Conservation (phyloP, 2,888 invertebrate genomes). For the Balanococcus diminutus region DNA sequence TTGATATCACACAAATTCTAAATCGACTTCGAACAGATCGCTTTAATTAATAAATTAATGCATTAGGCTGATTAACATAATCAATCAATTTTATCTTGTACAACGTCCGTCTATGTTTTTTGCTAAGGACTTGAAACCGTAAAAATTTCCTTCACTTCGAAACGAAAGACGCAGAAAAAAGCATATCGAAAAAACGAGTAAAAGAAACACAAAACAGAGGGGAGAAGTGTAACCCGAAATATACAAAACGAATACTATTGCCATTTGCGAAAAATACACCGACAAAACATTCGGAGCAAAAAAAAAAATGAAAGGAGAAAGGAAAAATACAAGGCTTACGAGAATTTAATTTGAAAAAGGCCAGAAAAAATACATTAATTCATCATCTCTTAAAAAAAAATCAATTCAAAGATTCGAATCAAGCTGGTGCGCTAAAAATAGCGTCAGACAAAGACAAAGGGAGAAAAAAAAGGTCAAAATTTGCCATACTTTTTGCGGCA, state of each 20-base stretch:
- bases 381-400: background rate
- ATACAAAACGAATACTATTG: background rate
- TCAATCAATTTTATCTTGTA: background rate
- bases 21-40: background rate
- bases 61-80: background rate
- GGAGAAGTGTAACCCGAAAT: background rate
- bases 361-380: conserved; percentile 14
- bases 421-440: background rate
- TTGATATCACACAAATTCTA: too few relatives aligned
- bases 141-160: background rate
- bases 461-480: background rate
- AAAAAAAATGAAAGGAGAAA: background rate
- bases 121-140: background rate
- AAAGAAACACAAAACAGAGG: background rate
- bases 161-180: background rate
- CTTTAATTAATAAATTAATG: background rate
- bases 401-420: conserved; percentile 32
- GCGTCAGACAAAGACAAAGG: background rate
- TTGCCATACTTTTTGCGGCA: background rate
- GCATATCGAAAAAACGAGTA: background rate
- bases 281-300: background rate
- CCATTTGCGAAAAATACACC: background rate
- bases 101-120: background rate
- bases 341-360: conserved; percentile 4
- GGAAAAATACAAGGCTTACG: background rate